Evolutionary conservation across 1,140 invertebrate genomes (phyloP), one percentile per base, ranked within the genome.

Genomic region (Platorchestia sp.): DNA sequence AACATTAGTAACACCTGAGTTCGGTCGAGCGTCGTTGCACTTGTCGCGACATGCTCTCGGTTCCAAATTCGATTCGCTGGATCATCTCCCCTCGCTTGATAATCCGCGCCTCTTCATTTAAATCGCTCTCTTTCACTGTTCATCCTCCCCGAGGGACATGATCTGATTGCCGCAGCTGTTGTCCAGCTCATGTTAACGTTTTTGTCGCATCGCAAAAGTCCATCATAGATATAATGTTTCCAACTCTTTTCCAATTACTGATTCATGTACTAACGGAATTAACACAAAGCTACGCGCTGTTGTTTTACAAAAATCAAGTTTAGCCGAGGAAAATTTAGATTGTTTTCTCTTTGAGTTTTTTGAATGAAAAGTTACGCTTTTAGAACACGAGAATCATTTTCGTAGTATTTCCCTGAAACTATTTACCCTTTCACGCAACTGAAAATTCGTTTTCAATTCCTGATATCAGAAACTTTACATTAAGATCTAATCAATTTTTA

Each of bases 21-120:
- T 75, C 59, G 59, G 27, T 14, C 10, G 59, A 10, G 3, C 27
- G 36, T 75, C 59, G 59, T 36, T 75, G 59, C 27, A 75, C 59
- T 75, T 75, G 27, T 75, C 59, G 59, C 59, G 36, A 75, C 27
- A 22, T 75, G 59, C 27, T 1, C 59, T 75, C 59, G 36, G 10
- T 75, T 75, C 27, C 14, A 75, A 19, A 75, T 75, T 27, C 27
- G 59, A 10, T 75, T 75, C 59, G 36, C 59, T 75, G 59, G 59
- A 75, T 75, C 59, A 89, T 89, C 43, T 42, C n/a, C 43, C 87
- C 87, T 89, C 87, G n/a, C 7, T 42, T 42, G 43, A 27, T 89
- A 27, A 89, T 89, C 87, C 87, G 5, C 87, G 36, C 43, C 87
- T 89, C 87, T 89, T 89, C 87, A 89, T 89, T 89, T 89, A 42